Base-by-base conservation (phyloP, 2,888 invertebrate genomes). In the Leptarthrus brevirostris region DNA sequence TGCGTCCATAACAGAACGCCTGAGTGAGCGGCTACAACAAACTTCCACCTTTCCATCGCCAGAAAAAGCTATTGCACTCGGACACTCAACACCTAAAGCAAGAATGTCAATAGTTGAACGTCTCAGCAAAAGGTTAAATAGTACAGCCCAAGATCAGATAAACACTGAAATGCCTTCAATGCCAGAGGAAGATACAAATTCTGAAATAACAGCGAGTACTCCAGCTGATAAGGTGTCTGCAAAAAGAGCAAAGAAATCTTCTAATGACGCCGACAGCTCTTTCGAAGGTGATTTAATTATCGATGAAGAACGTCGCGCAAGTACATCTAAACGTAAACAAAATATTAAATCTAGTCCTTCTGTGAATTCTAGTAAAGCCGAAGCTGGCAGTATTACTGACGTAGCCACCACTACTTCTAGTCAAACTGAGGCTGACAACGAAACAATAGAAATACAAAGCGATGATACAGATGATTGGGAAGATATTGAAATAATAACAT, bases 381-480 rank as follows among this genome's bases (percentile, higher is more conserved):
- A 20, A 24, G 53, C 20, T 22, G 5, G 10, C 3, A 22, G 16
- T 53, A 3, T 16, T 20, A 40, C 2, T 12, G 30, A 66, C n/a
- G n/a, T 5, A 0, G 12, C 18, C 6, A 20, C 6, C 2, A 26
- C 22, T 0, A 54, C 24, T 12, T 58, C 44, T 34, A 14, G 34
- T 20, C 24, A 16, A 14, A 24, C 54, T 24, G 40, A 40, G 5
- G 24, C 2, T 5, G 40, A 1, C 12, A 26, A 14, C n/a, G 20
- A 22, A 22, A 20, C 4, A 5, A 26, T 12, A 24, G 70, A 70
- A 36, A 40, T 14, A 18, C 61, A 72, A 18, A 69, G 34, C 30
- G 80, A 81, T 22, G 81, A 82, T 49, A 80, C 81, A 70, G 81
- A 80, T 14, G 79, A 80, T 58, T 82, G 81, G 82, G 81, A 81